Conservation (phyloP, 2,113 vertebrate species). For the Heptranchias perlo region DNA sequence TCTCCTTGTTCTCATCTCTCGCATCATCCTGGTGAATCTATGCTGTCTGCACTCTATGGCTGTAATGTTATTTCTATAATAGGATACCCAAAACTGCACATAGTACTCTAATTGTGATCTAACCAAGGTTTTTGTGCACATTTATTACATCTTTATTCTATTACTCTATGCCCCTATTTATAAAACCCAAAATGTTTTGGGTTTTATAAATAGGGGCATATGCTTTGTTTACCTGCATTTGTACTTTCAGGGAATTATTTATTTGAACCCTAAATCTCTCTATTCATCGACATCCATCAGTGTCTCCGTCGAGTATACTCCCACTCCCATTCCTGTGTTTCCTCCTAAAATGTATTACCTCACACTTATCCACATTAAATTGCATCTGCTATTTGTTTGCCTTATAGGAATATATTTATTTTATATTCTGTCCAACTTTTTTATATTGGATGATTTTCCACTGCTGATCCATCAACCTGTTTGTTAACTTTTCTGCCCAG, state of each 20-base stretch:
- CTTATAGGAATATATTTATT: background rate
- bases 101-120: background rate
- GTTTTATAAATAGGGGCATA: too few relatives aligned
- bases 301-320: background rate
- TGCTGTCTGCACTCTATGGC: background rate
- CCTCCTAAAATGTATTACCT: background rate
- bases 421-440: background rate
- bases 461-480: background rate
- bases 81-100: background rate
- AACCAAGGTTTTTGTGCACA: background rate
- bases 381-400: background rate
- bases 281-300: background rate
- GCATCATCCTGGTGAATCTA: background rate
- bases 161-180: background rate
- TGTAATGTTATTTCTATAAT: background rate
- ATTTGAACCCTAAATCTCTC: background rate
- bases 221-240: background rate
- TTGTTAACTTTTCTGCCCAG: background rate
- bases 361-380: background rate
- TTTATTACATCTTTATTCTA: background rate
- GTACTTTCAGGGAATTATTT: background rate
- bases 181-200: too few relatives aligned
- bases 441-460: background rate
- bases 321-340: background rate
- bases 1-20: background rate